phyloP scores from a whole-genome alignment of 1,140 invertebrate genomes.

The Drosophila bocki region DNA sequence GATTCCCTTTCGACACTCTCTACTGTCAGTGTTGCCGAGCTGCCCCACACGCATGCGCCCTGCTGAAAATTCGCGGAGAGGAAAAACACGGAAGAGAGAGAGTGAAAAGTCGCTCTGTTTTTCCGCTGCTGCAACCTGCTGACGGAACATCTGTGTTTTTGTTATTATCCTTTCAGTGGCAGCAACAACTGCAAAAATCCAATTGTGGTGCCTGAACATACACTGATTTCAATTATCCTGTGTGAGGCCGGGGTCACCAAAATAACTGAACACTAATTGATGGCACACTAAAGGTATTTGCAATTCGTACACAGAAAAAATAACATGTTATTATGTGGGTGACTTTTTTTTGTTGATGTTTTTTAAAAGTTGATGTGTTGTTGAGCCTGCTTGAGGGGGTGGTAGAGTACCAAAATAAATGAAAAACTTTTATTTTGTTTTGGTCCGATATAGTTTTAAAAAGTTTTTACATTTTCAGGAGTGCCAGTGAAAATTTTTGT shows the following conservation, averaged over 20 bases:
- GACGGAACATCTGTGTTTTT: conserved; percentile 74
- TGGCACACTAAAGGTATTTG: conserved; percentile 18
- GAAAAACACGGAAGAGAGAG: neutral
- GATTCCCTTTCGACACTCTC: conserved; percentile 1
- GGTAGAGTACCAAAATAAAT: no score
- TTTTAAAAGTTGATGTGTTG: no score
- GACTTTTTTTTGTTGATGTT: neutral
- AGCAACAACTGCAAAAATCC: conserved; percentile 42
- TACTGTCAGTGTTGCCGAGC: conserved; percentile 62
- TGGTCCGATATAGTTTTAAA: no score
- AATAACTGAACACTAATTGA: conserved; percentile 40
- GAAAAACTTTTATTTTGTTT: no score
- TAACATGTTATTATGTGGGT: no score
- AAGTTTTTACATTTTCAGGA: neutral
- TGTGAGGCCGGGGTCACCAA: conserved; percentile 25
- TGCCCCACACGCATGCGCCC: conserved; percentile 34
- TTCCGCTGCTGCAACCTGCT: conserved; percentile 39
- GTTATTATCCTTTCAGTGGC: conserved; percentile 57
- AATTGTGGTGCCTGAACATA: conserved; percentile 39
- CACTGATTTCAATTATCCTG: conserved; percentile 50
- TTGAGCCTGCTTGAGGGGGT: no score
- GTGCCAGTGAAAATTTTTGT: no score
- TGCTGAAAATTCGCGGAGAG: neutral
- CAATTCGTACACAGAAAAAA: neutral
- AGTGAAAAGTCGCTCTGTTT: neutral